A percentile compares a stretch with the other conserved stretches of the same genome.
Evolutionary conservation across 1,140 invertebrate genomes (phyloP).

Genomic region (Neotoxoptera formosana): DNA sequence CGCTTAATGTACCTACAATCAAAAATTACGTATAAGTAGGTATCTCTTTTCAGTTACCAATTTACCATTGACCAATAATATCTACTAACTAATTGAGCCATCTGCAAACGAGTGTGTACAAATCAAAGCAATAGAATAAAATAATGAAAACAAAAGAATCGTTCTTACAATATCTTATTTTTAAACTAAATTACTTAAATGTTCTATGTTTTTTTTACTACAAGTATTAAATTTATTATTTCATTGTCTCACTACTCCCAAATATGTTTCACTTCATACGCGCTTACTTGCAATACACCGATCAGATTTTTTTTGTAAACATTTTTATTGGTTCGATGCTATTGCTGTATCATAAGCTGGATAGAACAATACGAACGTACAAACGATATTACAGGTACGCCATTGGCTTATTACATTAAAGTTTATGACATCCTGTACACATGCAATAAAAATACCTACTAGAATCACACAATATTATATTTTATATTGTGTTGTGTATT

Average conservation of each 20-base stretch:
- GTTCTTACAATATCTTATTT: neutral
- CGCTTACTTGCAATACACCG: neutral
- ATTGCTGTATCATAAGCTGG: neutral
- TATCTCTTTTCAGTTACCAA: neutral
- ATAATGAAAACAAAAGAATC: neutral
- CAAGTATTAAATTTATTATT: neutral
- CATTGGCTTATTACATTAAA: too few relatives aligned
- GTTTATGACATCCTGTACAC: too few relatives aligned
- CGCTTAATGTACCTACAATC: neutral
- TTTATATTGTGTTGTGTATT: too few relatives aligned
- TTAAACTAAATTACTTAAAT: neutral
- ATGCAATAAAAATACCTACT: too few relatives aligned
- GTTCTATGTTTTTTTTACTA: too few relatives aligned
- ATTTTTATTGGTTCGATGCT: neutral
- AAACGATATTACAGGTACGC: too few relatives aligned
- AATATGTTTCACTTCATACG: neutral
- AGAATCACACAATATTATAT: too few relatives aligned
- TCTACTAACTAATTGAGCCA: neutral
- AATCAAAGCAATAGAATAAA: neutral
- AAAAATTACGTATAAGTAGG: neutral
- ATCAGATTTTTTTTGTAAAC: neutral
- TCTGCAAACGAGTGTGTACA: neutral
- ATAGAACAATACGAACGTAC: neutral
- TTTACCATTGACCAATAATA: neutral
- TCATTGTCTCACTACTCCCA: neutral